These are phyloP conservation scores for Pipistrellus nathusii DNA, from an alignment of 2,797 vertebrate species.

Conservation along the genomic window DNA sequence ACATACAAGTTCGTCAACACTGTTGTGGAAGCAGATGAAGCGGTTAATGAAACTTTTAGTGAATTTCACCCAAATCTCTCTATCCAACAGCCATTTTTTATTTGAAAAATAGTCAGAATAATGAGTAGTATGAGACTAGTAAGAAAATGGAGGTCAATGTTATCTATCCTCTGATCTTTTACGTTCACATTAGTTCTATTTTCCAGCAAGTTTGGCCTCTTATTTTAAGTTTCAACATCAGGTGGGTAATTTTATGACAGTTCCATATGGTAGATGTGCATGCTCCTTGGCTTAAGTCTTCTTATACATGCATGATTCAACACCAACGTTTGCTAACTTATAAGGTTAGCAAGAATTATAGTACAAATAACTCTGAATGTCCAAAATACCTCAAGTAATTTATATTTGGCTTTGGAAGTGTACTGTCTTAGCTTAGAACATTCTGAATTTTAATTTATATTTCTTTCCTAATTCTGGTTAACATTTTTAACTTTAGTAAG, in stretches of 20 bases:
- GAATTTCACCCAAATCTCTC: slow-evolving; percentile 4
- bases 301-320: not conserved
- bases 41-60: not conserved
- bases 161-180: slow-evolving; percentile 9
- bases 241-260: slow-evolving; percentile 64
- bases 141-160: slow-evolving; percentile 29
- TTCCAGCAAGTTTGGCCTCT: slow-evolving; percentile 53
- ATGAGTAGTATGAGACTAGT: slow-evolving; percentile 16
- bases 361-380: not conserved
- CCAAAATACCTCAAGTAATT: not conserved
- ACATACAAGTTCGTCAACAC: no score
- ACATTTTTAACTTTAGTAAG: slow-evolving; percentile 34
- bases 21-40: no score
- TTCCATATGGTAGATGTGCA: slow-evolving; percentile 56
- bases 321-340: not conserved
- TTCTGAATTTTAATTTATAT: slow-evolving; percentile 42
- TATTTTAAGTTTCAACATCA: slow-evolving; percentile 63
- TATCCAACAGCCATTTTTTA: slow-evolving; percentile 62
- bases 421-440: not conserved
- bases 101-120: slow-evolving; percentile 74
- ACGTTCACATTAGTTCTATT: slow-evolving; percentile 40
- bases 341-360: not conserved
- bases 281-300: slow-evolving; percentile 48
- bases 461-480: slow-evolving; percentile 4
- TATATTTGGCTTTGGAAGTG: not conserved